Percentiles rank a stretch among this genome's conserved stretches.
These are phyloP conservation scores for Microcebus ravelobensis DNA, from an alignment of 2,113 vertebrate genomes.

Conservation along the genomic window DNA sequence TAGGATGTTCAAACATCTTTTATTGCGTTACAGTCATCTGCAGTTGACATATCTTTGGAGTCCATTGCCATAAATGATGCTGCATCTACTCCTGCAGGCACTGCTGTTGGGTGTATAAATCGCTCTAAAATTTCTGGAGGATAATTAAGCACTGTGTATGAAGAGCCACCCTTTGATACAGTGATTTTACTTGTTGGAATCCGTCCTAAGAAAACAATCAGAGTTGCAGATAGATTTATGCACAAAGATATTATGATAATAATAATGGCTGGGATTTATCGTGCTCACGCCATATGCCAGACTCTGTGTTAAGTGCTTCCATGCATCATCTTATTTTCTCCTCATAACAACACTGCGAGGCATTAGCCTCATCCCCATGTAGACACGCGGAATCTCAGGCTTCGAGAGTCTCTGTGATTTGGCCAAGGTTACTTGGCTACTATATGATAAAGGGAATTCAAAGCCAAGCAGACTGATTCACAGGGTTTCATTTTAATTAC, in stretches of 20 bases:
- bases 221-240: slow-evolving; percentile 69
- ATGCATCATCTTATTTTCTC: slow-evolving; percentile 53
- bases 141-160: slow-evolving; percentile 67
- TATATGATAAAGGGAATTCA: background rate
- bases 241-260: slow-evolving; percentile 69
- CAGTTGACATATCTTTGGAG: background rate
- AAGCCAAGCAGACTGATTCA: background rate
- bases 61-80: background rate
- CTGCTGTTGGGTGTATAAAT: slow-evolving; percentile 47
- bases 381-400: background rate
- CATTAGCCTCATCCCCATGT: slow-evolving; percentile 27
- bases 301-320: slow-evolving; percentile 60
- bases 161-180: slow-evolving; percentile 65
- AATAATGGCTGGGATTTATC: slow-evolving; percentile 77
- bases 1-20: background rate
- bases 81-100: background rate
- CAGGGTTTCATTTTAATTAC: slow-evolving; percentile 14
- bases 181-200: slow-evolving; percentile 70
- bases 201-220: slow-evolving; percentile 72
- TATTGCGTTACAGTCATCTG: background rate
- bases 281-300: slow-evolving; percentile 72
- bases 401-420: slow-evolving; percentile 36
- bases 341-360: background rate
- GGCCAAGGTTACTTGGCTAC: slow-evolving; percentile 3
- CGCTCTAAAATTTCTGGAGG: slow-evolving; percentile 35